Base-by-base conservation (phyloP, 2,113 vertebrate genomes). In the Prietella phreatophila region DNA sequence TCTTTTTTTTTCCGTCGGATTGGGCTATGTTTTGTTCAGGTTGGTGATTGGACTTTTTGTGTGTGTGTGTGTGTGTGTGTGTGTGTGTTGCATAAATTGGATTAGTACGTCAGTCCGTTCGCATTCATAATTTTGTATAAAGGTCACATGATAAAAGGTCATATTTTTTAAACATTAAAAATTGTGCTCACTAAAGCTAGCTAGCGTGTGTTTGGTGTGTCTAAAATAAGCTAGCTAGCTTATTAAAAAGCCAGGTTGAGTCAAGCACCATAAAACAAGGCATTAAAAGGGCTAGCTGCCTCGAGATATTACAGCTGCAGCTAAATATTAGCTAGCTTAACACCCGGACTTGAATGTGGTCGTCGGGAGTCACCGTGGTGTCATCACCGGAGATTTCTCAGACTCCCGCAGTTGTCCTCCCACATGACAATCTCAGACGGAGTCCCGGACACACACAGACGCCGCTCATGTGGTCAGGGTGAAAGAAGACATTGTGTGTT, bases 401-500 rank as follows among this genome's bases (percentile, higher is more conserved):
- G 79, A 60, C 42, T 82, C 20, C n/a, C 9, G 1, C 78, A 81
- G 78, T 36, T 19, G 5, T 82, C 11, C 33, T 39, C 80, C 50
- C 56, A 55, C 80, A 82, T 58, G 30, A 25, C 80, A 58, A 82
- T 82, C 80, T 82, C 80, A 82, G 80, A 58, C 55, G 79, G 56
- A 39, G 80, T 81, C 79, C 17, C 55, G 22, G 22, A 76, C 73
- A 53, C 76, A 79, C 76, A 17, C 47, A n/a, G 25, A 2, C 13
- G 15, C 2, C 2, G 36, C 5, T 27, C 73, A 76, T 76, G 73
- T 76, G 73, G 80, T 58, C 80, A 36, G 56, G 73, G 88, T 93
- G 93, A 95, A 94, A 92, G 92, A 92, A 85, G 73, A 84, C 91
- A 92, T 95, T 94, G 94, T 95, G 58, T 78, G 56, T 36, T 78